Evolutionary conservation across 2,797 vertebrate genomes (phyloP).

Genomic region (Odontamblyopus rebecca): DNA sequence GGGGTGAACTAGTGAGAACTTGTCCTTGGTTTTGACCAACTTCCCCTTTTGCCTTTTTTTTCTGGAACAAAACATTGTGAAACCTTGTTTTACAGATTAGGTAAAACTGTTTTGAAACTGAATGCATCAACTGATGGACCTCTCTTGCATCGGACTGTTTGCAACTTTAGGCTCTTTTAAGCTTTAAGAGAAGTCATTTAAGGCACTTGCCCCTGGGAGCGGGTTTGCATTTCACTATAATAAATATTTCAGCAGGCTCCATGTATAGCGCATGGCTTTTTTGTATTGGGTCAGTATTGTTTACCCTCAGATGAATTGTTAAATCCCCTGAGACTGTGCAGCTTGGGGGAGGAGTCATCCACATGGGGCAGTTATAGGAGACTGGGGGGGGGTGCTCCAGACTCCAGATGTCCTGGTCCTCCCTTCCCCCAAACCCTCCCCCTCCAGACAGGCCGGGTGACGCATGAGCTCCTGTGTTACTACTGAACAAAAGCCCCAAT

Average conservation of each 20-base stretch:
- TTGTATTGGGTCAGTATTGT: conserved; percentile 35
- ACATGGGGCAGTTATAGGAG: conserved; percentile 50
- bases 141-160: not conserved
- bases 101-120: conserved; percentile 7
- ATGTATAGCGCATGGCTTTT: conserved; percentile 10
- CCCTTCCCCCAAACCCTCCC: conserved; percentile 62
- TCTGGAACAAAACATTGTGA: conserved; percentile 41
- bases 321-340: conserved; percentile 31
- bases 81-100: conserved; percentile 5
- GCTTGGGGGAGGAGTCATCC: conserved; percentile 33
- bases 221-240: conserved; percentile 22
- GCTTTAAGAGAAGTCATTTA: not conserved
- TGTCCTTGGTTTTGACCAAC: conserved; percentile 24
- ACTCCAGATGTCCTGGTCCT: conserved; percentile 76
- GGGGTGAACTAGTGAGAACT: conserved; percentile 41
- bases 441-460: conserved; percentile 37
- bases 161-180: not conserved
- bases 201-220: not conserved
- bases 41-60: conserved; percentile 31
- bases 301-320: conserved; percentile 34
- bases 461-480: conserved; percentile 46
- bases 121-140: not conserved
- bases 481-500: conserved; percentile 61
- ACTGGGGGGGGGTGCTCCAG: conserved; percentile 42
- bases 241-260: conserved; percentile 36